These are phyloP conservation scores for Pangasius sanitwongsei DNA, from an alignment of 2,797 vertebrate genomes.

Conservation along the genomic window DNA sequence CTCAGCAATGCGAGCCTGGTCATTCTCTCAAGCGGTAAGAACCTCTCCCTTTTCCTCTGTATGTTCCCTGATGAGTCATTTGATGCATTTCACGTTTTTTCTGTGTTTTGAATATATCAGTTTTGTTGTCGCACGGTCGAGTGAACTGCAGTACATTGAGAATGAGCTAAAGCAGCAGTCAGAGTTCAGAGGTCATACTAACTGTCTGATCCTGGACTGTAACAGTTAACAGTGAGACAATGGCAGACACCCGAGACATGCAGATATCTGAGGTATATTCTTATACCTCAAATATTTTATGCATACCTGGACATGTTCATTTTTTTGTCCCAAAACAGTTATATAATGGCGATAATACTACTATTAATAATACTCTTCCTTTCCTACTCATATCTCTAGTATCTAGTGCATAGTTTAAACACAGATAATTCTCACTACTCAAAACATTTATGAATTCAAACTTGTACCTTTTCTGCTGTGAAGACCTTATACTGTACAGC, in stretches of 20 bases:
- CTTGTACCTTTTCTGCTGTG: neutral
- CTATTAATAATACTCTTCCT: neutral
- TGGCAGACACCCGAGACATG: neutral
- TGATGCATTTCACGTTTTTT: neutral
- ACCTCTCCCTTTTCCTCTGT: neutral
- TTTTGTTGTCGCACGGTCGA: neutral
- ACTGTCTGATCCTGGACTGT: neutral
- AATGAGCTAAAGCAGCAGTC: neutral
- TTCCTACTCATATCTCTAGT: neutral
- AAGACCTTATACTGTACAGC: neutral
- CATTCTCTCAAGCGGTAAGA: constrained; percentile 83
- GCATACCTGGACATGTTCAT: neutral
- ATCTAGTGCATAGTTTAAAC: neutral
- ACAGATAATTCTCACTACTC: neutral
- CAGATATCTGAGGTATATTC: neutral
- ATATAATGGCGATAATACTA: neutral
- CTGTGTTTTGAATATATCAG: neutral
- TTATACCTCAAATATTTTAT: neutral
- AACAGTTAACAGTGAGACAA: neutral
- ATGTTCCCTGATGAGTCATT: neutral
- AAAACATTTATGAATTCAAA: neutral
- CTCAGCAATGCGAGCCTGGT: constrained; percentile 76
- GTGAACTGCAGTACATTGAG: neutral
- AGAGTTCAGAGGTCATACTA: neutral
- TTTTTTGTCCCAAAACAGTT: neutral